Base-by-base conservation (phyloP, 2,888 invertebrate species). In the Frankliniella intonsa region DNA sequence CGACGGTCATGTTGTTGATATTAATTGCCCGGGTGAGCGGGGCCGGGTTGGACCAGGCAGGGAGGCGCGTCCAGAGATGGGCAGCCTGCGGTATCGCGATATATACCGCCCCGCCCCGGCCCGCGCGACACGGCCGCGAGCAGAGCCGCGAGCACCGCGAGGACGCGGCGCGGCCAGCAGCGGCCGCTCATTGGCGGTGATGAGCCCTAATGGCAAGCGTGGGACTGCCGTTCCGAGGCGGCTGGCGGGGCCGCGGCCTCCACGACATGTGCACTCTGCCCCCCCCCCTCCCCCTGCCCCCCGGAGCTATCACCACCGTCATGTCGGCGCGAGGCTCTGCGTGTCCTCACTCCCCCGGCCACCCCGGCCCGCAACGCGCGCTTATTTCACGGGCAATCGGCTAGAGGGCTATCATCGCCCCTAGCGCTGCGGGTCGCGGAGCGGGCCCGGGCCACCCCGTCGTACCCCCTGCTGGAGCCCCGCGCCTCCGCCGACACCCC, bases 1-100 rank as follows among this genome's bases (percentile, higher is more conserved):
- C 69, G 69, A 76, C 69, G 69, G 69, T 25, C 69, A 25, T 76
- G 69, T 76, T 76, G 12, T 76, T 76, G n/a, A 76, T 76, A 76
- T 76, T 76, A 76, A 76, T 76, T 76, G 69, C 69, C 69, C 25
- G 19, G 62, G 62, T 17, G 19, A 17, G 62, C 62, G 17, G 5
- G 69, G 69, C 69, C 25, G 69, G 17, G 51, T 51, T n/a, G n/a
- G n/a, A n/a, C n/a, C n/a, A n/a, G n/a, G n/a, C n/a, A n/a, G n/a
- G n/a, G n/a, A n/a, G n/a, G 38, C 38, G 38, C 38, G 38, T 38
- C 38, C 38, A 5, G 38, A 38, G 38, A 2, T 38, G 38, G 5
- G 38, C 38, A 5, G 38, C 38, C 38, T 5, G 38, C 5, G 38
- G 38, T 76, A 22, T 25, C 69, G 69, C 69, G 69, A 76, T 76